Base-by-base conservation (phyloP, 2,888 invertebrate species). In the Lypha dubia region DNA sequence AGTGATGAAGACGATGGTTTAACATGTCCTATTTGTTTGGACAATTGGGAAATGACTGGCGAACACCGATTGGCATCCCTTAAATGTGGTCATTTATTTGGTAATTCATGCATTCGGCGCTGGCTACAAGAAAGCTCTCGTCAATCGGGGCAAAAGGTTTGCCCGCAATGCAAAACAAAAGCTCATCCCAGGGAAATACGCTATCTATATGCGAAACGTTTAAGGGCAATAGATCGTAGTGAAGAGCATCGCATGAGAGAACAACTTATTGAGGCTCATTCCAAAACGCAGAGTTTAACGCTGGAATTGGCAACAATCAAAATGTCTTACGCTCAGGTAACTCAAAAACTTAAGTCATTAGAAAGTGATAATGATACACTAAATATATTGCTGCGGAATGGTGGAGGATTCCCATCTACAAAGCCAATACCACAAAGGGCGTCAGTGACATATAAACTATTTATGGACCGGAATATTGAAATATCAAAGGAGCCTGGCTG, bases 41-140 rank as follows among this genome's bases (percentile, higher is more conserved):
- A 98, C 75, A 92, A 94, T 3, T 98, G 98, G 97, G 96, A 96
- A 4, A 97, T 95, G 90, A 94, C 95, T 0, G 98, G 98, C 0
- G 94, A 94, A 0, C 99, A 99, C 91, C 93, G 98, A 71, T 92
- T 98, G 3, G 96, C 96, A n/a, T 95, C 97, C 0, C 92, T 99
- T 9, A 95, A 95, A 89, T 99, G 99, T 91, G 99, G 99, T 0
- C 99, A 99, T 92, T 92, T 98, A 8, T 99, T 98, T 92, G 99
- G 99, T 0, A 92, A 94, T 0, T 93, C 94, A 20, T 98, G 98
- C 90, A 93, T 92, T 70, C 90, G 90, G 0, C 91, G 91, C 83
- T 94, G 93, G 92, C 80, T 92, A 3, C 60, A 79, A 5, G 91
- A 92, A 65, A 90, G 90, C 20, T 86, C 87, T 6, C 88, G 89